Conservation (phyloP, 2,888 invertebrate species). For the Acanthacorydalis orientalis region DNA sequence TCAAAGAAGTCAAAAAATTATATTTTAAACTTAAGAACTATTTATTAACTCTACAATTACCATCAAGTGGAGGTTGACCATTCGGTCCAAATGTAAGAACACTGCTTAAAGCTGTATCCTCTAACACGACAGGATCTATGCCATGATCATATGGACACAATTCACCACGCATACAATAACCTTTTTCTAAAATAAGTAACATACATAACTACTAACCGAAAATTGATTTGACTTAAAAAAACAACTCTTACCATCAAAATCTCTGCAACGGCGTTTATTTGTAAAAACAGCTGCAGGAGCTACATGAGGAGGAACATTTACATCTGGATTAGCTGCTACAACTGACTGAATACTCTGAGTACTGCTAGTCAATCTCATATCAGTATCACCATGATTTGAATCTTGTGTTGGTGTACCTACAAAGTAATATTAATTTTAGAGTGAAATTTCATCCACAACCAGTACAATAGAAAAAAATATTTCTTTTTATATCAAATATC, state of each 20-base stretch:
- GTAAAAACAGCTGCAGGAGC: conserved; percentile 12
- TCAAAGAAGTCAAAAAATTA: neutral
- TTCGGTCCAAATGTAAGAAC: conserved; percentile 35
- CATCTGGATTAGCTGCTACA: conserved; percentile 20
- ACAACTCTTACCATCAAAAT: conserved; percentile 56
- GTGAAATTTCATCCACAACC: neutral
- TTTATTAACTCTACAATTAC: neutral
- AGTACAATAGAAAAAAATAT: neutral
- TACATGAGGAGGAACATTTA: conserved; percentile 9
- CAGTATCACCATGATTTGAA: conserved; percentile 37
- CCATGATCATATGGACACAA: conserved; percentile 96
- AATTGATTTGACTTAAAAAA: neutral
- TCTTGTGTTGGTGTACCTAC: conserved; percentile 39
- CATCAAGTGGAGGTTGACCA: conserved; percentile 13
- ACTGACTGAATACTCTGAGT: conserved; percentile 36
- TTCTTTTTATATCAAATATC: neutral
- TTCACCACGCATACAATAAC: conserved; percentile 93
- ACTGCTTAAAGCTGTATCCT: conserved; percentile 52
- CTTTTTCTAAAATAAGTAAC: conserved; percentile 48
- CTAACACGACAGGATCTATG: conserved; percentile 85
- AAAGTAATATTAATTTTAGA: conserved; percentile 8
- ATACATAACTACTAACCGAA: neutral
- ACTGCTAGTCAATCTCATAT: conserved; percentile 30
- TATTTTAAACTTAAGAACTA: too few relatives aligned
- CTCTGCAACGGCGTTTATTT: conserved; percentile 56